Base-by-base conservation (phyloP, 2,888 invertebrate genomes). In the Onthophagus sagittarius region DNA sequence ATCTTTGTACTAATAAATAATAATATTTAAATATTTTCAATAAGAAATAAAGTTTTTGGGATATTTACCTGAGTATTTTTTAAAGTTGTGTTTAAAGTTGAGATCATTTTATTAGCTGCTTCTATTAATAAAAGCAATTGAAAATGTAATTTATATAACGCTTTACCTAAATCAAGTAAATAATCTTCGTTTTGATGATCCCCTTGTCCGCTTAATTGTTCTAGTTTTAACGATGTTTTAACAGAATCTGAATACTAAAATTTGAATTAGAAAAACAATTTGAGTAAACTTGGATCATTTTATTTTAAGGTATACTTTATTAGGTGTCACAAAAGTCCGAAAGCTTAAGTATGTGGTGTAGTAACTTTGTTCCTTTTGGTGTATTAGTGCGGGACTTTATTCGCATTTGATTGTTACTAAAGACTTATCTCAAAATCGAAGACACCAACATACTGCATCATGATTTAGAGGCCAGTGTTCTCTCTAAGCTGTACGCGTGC, bases 141-240 rank as follows among this genome's bases (percentile, higher is more conserved):
- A 85, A 98, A 98, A 85, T 95, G 93, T 11, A 98, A 88, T 84
- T 97, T 96, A 86, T 97, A 98, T 15, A 98, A 88, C 72, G 94
- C 91, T 77, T 94, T 92, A 11, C 95, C 96, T 71, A 97, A 87
- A 81, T 98, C 97, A 65, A 94, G 84, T 62, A 94, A 88, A 85
- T 93, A 90, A 79, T 93, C 93, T 75, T 92, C 91, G 15, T 90
- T 88, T 39, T 89, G 88, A 74, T 80, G 79, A 72, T 78, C 77
- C 6, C 74, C 72, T 75, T 87, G 86, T 77, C 87, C 87, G 73
- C 92, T 91, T 71, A 93, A 87, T 0, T 91, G 87, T 77, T 93
- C 91, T 73, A 94, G 85, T 81, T 97, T 97, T 73, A 92, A 89
- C 0, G 93, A 90, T 0, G 94, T 92, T 80, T 95, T 95, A 0